Base-by-base conservation (phyloP, 2,113 vertebrate species). In the Agapornis roseicollis region DNA sequence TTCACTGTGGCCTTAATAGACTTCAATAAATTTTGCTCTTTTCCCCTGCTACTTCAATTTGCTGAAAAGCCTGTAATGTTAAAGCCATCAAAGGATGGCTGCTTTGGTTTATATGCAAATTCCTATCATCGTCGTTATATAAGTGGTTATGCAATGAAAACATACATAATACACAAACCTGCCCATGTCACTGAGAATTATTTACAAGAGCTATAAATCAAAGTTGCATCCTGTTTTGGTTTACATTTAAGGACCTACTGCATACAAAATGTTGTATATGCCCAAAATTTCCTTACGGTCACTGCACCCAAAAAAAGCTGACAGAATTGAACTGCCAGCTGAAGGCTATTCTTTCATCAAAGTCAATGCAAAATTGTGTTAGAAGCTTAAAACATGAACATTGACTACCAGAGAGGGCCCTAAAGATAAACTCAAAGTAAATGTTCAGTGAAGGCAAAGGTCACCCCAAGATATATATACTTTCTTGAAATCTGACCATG, bases 121-220 rank as follows among this genome's bases (percentile, higher is more conserved):
- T 65, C 52, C 69, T 79, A 4, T 71, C 56, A 74, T 44, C 35
- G 44, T 15, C 39, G 33, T 93, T 96, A 92, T 31, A 0, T 71
- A 96, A 96, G 50, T 60, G 69, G 63, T 96, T 92, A 93, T 78
- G 80, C 76, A 95, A 93, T 64, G 72, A 94, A 94, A 94, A 91
- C 27, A 74, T 47, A 64, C 33, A 29, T 85, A 79, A 84, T 44
- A 65, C 41, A 82, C 61, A 85, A 86, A 94, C 61, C 41, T 89
- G 76, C 39, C 56, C 29, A 5, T 72, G 90, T 76, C 80, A 69
- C 61, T 53, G 69, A 79, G 73, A 79, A 77, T 92, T 92, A 83
- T 84, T 86, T 86, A 90, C 55, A 56, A 65, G 47, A 76, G 52
- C 65, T 69, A 63, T 53, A 90, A 94, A 94, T 85, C 91, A 72